These are phyloP conservation scores for Stenodema calcarata DNA, from an alignment of 2,888 invertebrate species.

Conservation along the genomic window DNA sequence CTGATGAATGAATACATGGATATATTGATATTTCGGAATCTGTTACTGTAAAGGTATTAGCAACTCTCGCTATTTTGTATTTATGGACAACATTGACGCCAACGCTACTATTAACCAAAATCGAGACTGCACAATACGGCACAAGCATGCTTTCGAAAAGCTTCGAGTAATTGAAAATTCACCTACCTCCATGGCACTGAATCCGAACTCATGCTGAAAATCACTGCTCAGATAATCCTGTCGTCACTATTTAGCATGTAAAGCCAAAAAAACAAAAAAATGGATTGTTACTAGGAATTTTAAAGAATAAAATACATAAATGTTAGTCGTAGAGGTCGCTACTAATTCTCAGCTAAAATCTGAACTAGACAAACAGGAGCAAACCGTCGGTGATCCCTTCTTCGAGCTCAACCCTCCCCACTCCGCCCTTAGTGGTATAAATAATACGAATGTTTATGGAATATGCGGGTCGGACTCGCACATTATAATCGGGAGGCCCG, in stretches of 20 bases:
- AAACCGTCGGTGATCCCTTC: conserved; percentile 35
- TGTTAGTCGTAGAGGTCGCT: background rate
- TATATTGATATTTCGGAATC: too few species aligned
- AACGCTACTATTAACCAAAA: background rate
- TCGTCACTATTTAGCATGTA: background rate
- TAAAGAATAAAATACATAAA: conserved; percentile 5
- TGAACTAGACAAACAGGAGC: conserved; percentile 48
- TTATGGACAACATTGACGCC: too few species aligned
- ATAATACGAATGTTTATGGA: conserved; percentile 50
- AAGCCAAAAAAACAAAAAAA: background rate
- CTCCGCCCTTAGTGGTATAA: conserved; percentile 37
- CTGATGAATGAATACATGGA: too few species aligned
- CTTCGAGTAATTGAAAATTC: background rate
- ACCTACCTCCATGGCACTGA: conserved; percentile 56
- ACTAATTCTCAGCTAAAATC: conserved; percentile 39
- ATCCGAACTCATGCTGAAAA: conserved; percentile 54
- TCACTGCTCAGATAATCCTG: conserved; percentile 18
- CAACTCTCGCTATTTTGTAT: too few species aligned
- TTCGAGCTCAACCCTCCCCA: conserved; percentile 19
- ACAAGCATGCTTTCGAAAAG: background rate
- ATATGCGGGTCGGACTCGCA: conserved; percentile 39
- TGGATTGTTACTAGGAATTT: background rate
- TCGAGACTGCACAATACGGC: background rate
- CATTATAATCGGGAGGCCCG: conserved; percentile 21
- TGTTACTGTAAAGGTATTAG: too few species aligned